Percentiles rank a stretch among this genome's conserved stretches.
Conservation (phyloP, 2,797 vertebrate species). For the Sebastes minor region DNA sequence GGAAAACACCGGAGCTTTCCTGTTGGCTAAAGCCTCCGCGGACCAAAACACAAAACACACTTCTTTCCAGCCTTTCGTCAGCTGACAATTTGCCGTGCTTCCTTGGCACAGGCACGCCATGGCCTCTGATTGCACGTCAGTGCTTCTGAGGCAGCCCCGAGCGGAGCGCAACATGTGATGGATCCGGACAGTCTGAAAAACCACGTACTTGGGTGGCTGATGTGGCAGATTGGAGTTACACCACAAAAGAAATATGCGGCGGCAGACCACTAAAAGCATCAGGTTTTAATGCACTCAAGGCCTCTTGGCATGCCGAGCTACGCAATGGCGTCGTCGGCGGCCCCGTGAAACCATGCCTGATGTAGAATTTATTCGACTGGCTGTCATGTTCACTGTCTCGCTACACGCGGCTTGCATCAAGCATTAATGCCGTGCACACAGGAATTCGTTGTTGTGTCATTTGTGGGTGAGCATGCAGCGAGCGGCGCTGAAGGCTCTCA, state of each 20-base stretch:
- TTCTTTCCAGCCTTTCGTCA: conserved; percentile 79
- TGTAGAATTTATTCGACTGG: conserved; percentile 56
- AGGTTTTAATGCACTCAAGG: conserved; percentile 53
- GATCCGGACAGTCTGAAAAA: conserved; percentile 60
- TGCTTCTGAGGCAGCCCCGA: conserved; percentile 56
- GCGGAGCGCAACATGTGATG: conserved; percentile 55
- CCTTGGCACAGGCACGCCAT: conserved; percentile 52
- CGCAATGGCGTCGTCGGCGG: conserved; percentile 43
- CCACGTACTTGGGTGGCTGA: conserved; percentile 62
- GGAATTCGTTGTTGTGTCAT: conserved; percentile 47
- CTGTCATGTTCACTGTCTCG: conserved; percentile 63
- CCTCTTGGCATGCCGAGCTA: conserved; percentile 42
- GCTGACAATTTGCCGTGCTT: conserved; percentile 73
- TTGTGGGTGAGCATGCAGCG: conserved; percentile 29
- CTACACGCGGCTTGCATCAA: conserved; percentile 32
- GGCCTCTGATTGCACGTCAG: conserved; percentile 73
- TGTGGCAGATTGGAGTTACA: conserved; percentile 61
- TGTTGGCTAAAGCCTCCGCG: conserved; percentile 59
- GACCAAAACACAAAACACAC: conserved; percentile 72
- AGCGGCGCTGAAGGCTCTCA: conserved; percentile 2
- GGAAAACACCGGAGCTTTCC: conserved; percentile 78
- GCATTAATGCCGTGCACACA: conserved; percentile 21
- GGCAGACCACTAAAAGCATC: conserved; percentile 55
- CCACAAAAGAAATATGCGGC: conserved; percentile 42
- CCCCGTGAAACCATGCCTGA: conserved; percentile 50